A percentile compares a stretch with the other conserved stretches of the same genome.
Conservation (phyloP, 2,113 vertebrate species). For the Gallinago undulata region DNA sequence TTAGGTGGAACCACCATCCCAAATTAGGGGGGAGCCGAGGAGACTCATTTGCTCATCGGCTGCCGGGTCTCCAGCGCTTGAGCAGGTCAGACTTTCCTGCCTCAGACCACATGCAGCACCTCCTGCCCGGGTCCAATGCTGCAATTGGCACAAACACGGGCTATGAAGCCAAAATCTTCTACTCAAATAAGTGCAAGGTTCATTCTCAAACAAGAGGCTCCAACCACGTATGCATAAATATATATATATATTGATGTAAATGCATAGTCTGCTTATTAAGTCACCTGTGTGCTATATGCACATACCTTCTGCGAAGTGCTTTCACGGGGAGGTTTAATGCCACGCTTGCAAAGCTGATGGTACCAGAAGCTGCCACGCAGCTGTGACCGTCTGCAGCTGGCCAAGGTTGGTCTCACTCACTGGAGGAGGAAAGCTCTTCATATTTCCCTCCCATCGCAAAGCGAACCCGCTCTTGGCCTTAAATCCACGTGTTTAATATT, state of each 20-base stretch:
- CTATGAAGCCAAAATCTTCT: neutral
- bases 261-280: neutral
- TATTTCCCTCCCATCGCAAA: neutral
- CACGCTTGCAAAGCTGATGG: neutral
- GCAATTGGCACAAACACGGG: accelerated
- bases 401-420: neutral
- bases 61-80: neutral
- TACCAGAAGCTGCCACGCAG: neutral
- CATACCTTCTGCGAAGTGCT: accelerated
- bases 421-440: neutral
- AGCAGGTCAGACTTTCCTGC: accelerated
- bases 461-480: neutral
- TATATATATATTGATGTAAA: neutral
- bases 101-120: neutral
- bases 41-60: accelerated
- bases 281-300: accelerated
- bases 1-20: neutral
- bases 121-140: accelerated
- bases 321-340: neutral
- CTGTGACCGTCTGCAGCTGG: accelerated
- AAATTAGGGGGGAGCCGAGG: accelerated
- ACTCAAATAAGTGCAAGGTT: accelerated
- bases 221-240: no score
- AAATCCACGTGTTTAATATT: neutral
- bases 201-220: neutral